Base-by-base conservation (phyloP, 2,888 invertebrate species). In the Polydrusus pterygomalis region DNA sequence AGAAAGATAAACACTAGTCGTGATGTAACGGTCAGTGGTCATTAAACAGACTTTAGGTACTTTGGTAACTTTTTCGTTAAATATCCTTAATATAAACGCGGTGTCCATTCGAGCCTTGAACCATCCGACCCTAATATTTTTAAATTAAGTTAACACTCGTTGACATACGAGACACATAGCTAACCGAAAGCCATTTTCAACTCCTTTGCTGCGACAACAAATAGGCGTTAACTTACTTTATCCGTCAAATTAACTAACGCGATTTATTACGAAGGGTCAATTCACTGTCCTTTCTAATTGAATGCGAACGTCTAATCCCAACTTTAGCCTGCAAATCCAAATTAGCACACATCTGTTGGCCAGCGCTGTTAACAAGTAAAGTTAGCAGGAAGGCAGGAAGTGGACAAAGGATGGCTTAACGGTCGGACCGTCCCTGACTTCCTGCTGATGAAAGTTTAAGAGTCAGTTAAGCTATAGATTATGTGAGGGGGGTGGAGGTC, bases 211-310 rank as follows among this genome's bases (percentile, higher is more conserved):
- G 65, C 51, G 78, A 78, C 78, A 75, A 78, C 73, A 75, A 75
- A 73, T 72, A 75, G 78, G 75, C 78, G 71, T 78, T 75, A 78
- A 75, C 78, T 78, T 75, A 73, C 78, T 73, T 75, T 75, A 75
- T 71, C 73, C 73, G 63, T 78, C 73, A 75, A 78, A 78, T 78
- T 78, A 78, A 75, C 78, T 78, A 78, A 78, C 73, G 73, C 78
- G 75, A 78, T 75, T 73, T 78, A 78, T 78, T 78, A 73, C 47
- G 74, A 75, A 73, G 78, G 78, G 78, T 78, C 78, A 78, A 67
- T 78, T 72, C 72, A 68, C 71, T 69, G 75, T 75, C 73, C 75
- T 69, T 65, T 65, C 78, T 78, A 78, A 78, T 78, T 78, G 75
- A 78, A 78, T 78, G 64, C 72, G 67, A 56, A 72, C 71, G 68